A percentile compares a stretch with the other conserved stretches of the same genome.
Conservation (phyloP, 2,888 invertebrate species). For the Philhelius pedissequus region DNA sequence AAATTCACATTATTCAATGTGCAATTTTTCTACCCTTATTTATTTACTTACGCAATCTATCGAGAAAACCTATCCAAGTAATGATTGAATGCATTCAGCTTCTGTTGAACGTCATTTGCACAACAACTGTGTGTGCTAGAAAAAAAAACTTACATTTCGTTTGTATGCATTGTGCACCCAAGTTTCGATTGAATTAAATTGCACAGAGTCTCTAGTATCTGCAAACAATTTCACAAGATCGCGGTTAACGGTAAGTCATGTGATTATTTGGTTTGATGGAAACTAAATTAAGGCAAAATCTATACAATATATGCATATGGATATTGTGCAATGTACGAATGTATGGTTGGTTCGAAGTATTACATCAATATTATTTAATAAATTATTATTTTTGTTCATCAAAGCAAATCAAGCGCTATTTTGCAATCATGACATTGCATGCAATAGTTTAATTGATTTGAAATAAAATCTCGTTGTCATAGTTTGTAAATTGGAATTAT, state of each 20-base stretch:
- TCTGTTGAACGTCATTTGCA: conserved; percentile 13
- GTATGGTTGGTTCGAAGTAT: not conserved
- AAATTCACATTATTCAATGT: not conserved
- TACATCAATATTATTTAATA: conserved; percentile 43
- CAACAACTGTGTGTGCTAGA: not conserved
- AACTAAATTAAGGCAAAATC: not conserved
- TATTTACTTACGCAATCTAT: conserved; percentile 33
- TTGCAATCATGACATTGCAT: conserved; percentile 13
- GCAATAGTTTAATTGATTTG: conserved; percentile 31
- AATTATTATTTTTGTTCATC: conserved; percentile 36
- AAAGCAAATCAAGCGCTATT: conserved; percentile 41
- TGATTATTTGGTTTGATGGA: not conserved
- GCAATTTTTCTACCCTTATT: conserved; percentile 25
- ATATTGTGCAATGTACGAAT: not conserved
- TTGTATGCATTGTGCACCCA: not conserved
- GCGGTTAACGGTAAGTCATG: conserved; percentile 17
- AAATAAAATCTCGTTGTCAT: not conserved
- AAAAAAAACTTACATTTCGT: conserved; percentile 17
- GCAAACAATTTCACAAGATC: conserved; percentile 6
- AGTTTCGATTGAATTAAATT: conserved; percentile 8
- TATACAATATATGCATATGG: not conserved
- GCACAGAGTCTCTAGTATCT: not conserved
- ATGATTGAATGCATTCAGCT: conserved; percentile 17
- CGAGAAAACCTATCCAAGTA: not conserved
- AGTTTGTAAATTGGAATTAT: not conserved